Evolutionary conservation across 2,797 vertebrate genomes (phyloP), one percentile per base, ranked within the genome.

Genomic region (Silurus aristotelis): DNA sequence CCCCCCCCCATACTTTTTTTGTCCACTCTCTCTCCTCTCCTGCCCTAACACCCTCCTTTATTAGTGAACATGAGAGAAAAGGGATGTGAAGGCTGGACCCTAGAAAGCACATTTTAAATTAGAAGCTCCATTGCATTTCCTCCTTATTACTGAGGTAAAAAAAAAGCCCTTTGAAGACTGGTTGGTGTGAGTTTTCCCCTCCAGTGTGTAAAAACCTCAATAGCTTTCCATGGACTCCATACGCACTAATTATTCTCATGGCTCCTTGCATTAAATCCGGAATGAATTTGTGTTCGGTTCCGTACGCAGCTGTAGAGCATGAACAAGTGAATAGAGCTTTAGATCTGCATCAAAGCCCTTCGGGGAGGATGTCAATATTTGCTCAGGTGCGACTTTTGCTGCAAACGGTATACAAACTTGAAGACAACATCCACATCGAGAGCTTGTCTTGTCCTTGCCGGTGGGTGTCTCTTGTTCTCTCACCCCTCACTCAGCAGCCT

Each of bases 341-440:
- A 63, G 64, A 86, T 87, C 80, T 10, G n/a, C 77, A 90, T 90
- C 85, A 90, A 91, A 91, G 89, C 75, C 84, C 31, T 82, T 77
- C 3, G 84, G 84, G 48, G 86, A 90, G 89, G 90, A 90, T 90
- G 88, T 90, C 84, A 89, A 84, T 93, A 92, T 93, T 94, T 94
- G 90, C 89, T 92, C 90, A 94, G 93, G 90, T 93, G 86, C 83
- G n/a, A 88, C 22, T 91, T 91, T 90, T 60, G 63, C 85, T 64
- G 43, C 73, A 87, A 84, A 84, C 63, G 70, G 10, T 82, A 84
- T 82, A 75, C 10, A 89, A 8, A 85, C 84, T 87, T 84, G 84
- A 72, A 60, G 85, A 25, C 73, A 82, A 89, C 86, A 80, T 92
- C 84, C 43, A 31, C 60, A 14, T 67, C n/a, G 55, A 79, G 80